A percentile compares a stretch with the other conserved stretches of the same genome.
phyloP scores from a whole-genome alignment of 2,113 vertebrate genomes.

The Tenebrosternarchus preto region DNA sequence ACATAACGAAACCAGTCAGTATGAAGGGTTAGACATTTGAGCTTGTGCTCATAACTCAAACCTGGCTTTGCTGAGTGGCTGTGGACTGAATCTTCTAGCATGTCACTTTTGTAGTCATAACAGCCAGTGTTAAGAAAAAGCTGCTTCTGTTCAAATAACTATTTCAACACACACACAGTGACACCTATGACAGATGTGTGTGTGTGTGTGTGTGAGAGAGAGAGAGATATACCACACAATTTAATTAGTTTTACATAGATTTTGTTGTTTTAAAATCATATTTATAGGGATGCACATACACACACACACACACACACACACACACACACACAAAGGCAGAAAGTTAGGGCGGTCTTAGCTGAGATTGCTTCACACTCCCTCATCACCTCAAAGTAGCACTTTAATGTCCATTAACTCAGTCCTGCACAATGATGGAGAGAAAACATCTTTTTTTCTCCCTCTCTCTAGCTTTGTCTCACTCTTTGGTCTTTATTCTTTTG shows the following conservation, averaged over 20 bases:
- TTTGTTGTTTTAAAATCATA: too few species aligned
- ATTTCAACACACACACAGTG: conserved; percentile 37
- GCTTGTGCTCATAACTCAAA: conserved; percentile 25
- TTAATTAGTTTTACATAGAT: too few species aligned
- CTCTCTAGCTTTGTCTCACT: not conserved
- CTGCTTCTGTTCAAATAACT: conserved; percentile 27
- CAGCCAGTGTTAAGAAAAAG: conserved; percentile 35
- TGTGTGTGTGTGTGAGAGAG: not conserved
- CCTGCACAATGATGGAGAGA: conserved; percentile 47
- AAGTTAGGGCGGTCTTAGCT: conserved; percentile 38
- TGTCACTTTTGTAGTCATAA: conserved; percentile 53
- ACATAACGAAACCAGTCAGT: not conserved
- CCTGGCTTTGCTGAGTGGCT: conserved; percentile 40
- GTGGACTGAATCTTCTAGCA: conserved; percentile 43
- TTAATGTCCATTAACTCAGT: conserved; percentile 51
- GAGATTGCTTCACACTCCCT: conserved; percentile 43
- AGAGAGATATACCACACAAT: too few species aligned
- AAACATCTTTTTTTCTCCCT: conserved; percentile 34
- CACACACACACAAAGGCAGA: conserved; percentile 29
- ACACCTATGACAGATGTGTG: conserved; percentile 7
- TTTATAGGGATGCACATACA: too few species aligned
- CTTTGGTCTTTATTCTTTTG: not conserved
- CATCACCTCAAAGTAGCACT: conserved; percentile 51
- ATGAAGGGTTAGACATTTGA: conserved; percentile 18
- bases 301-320: conserved; percentile 5